These are phyloP conservation scores for Nemopilema nomurai DNA, from an alignment of 30 jellyfish, hydroid and myxozoan species.

Conservation along the genomic window DNA sequence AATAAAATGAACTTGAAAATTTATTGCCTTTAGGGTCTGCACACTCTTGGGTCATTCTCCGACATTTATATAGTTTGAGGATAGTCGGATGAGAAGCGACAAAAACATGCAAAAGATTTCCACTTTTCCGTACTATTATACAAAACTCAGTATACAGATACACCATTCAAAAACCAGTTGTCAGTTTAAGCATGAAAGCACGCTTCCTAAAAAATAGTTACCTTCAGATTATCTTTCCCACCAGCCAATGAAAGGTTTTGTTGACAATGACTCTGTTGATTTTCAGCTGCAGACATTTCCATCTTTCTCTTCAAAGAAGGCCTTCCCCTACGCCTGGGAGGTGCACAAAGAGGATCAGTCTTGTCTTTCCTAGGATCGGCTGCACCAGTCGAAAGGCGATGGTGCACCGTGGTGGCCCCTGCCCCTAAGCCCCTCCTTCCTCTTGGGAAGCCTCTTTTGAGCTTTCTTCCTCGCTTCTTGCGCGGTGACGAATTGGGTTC, in stretches of 20 bases:
- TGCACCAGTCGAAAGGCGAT: neutral
- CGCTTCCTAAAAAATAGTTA: too few species aligned
- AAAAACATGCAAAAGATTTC: too few species aligned
- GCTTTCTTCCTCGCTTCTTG: neutral
- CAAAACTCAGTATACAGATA: too few species aligned
- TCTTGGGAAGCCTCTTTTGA: neutral
- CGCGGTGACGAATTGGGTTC: neutral
- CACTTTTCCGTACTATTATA: too few species aligned
- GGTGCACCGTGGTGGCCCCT: neutral
- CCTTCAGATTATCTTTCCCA: neutral
- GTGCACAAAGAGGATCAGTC: neutral
- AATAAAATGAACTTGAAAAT: too few species aligned
- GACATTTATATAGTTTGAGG: too few species aligned
- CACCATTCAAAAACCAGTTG: too few species aligned
- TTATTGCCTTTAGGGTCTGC: too few species aligned
- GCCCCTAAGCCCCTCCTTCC: neutral
- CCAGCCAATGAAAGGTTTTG: neutral
- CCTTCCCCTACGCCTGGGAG: constrained; percentile 46
- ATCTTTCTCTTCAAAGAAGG: constrained; percentile 24
- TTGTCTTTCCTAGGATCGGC: neutral
- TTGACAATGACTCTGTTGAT: neutral
- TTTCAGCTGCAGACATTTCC: neutral
- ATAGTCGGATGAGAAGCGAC: too few species aligned
- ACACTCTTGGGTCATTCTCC: too few species aligned
- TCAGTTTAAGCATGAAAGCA: too few species aligned